Evolutionary conservation across 1,140 invertebrate species (phyloP).

Genomic region (Trichonephila inaurata): DNA sequence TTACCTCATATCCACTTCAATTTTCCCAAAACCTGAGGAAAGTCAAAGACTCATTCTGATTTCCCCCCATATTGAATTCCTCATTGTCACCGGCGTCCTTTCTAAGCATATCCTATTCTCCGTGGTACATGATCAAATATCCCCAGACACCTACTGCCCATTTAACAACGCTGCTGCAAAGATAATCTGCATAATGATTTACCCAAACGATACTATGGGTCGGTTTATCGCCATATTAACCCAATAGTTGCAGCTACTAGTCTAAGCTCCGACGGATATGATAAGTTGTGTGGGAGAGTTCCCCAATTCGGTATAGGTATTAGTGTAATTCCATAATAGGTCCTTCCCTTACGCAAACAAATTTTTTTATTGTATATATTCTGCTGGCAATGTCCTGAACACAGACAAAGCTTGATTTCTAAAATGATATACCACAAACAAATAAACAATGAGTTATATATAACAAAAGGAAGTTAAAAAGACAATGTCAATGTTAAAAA

Average conservation of each 20-base stretch:
- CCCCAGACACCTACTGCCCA: background rate
- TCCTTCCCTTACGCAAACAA: too few species aligned
- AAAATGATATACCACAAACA: too few species aligned
- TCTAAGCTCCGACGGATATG: background rate
- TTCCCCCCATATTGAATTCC: background rate
- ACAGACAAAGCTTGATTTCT: too few species aligned
- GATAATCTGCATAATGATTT: constrained; percentile 17
- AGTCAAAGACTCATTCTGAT: too few species aligned
- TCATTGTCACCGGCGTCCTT: background rate
- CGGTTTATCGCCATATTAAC: constrained; percentile 34
- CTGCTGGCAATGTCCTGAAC: too few species aligned
- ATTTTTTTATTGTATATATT: too few species aligned
- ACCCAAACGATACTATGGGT: background rate
- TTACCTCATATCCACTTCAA: too few species aligned
- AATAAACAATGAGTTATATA: too few species aligned
- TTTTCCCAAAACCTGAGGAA: background rate
- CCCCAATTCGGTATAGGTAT: background rate
- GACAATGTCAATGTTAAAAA: too few species aligned
- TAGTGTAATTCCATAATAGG: too few species aligned
- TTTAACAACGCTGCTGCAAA: background rate
- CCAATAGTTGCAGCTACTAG: background rate
- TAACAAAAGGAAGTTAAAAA: too few species aligned
- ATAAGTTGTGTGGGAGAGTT: background rate
- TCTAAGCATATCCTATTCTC: background rate
- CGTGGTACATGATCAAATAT: background rate